Evolutionary conservation across 1,140 invertebrate species (phyloP).

Genomic region (Cepaea nemoralis): DNA sequence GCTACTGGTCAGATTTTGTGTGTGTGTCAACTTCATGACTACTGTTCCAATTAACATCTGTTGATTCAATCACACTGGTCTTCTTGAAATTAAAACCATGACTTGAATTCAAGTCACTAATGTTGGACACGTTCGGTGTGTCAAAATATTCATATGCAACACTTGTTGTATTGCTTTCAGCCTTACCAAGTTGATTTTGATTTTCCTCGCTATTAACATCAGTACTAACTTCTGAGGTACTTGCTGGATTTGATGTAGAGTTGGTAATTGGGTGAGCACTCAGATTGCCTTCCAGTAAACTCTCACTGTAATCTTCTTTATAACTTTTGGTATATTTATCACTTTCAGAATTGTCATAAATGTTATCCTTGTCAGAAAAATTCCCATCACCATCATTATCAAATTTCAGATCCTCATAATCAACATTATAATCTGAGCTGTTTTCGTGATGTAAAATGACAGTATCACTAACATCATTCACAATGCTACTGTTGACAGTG

Average conservation of each 20-base stretch:
- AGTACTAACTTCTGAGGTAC: background rate
- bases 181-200: background rate
- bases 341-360: background rate
- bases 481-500: no score
- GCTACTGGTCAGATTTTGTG: no score
- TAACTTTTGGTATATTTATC: background rate
- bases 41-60: no score
- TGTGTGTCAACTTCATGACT: no score
- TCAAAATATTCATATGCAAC: conserved; percentile 10
- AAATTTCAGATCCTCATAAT: background rate
- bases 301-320: background rate
- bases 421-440: conserved; percentile 1
- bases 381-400: background rate
- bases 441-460: background rate
- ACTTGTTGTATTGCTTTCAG: background rate
- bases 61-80: no score
- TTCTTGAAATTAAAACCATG: no score
- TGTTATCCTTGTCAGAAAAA: background rate
- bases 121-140: no score
- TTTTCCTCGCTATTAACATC: background rate
- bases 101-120: no score
- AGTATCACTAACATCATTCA: background rate
- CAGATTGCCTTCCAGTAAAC: background rate
- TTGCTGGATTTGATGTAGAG: background rate
- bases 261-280: background rate